phyloP scores from a whole-genome alignment of 2,888 invertebrate species.

The Coronaproctus castanopsis region DNA sequence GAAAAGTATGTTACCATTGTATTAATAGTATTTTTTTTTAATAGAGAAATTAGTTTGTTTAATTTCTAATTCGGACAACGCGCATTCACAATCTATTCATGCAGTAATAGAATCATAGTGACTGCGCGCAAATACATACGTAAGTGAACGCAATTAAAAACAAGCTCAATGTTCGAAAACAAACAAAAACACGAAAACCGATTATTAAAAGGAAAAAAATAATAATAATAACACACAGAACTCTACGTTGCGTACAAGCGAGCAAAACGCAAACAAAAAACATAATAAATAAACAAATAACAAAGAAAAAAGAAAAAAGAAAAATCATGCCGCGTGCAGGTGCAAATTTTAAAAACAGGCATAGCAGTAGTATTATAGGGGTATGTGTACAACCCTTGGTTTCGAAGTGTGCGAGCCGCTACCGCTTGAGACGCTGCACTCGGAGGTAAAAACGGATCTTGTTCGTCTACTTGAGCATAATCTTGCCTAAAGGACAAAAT shows the following conservation, averaged over 20 bases:
- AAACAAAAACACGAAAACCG: background rate
- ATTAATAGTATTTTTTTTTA: too few relatives aligned
- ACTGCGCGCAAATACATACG: background rate
- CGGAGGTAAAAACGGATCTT: conserved; percentile 50
- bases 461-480: conserved; percentile 65
- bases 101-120: background rate
- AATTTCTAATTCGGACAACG: too few relatives aligned
- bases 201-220: conserved; percentile 2
- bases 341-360: conserved; percentile 15
- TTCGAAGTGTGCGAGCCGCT: conserved; percentile 40
- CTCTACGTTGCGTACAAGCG: conserved; percentile 12
- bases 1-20: too few relatives aligned
- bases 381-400: conserved; percentile 45
- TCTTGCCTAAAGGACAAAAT: conserved; percentile 36
- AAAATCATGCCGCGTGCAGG: conserved; percentile 16
- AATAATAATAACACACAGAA: conserved; percentile 5
- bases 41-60: too few relatives aligned
- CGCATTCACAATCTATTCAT: background rate
- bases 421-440: conserved; percentile 37
- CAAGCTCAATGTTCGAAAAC: background rate
- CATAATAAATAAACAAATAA: conserved; percentile 13
- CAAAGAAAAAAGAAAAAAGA: conserved; percentile 15
- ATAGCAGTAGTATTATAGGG: conserved; percentile 22
- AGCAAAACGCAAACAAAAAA: conserved; percentile 14
- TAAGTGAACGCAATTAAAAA: background rate